phyloP scores from a whole-genome alignment of 2,888 invertebrate species.

The Watsonalla cultraria region DNA sequence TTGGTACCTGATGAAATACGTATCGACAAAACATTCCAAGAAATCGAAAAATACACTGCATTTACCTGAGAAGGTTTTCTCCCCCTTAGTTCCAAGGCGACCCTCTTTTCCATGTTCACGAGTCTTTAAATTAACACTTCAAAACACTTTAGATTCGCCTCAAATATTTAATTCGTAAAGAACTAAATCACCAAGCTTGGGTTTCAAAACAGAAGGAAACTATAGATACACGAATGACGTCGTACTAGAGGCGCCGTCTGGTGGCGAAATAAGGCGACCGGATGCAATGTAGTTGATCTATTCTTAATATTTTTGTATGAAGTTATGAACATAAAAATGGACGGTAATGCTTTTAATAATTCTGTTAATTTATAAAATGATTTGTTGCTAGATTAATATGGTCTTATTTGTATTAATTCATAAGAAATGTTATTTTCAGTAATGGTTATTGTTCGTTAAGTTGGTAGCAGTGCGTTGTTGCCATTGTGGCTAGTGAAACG shows the following conservation, averaged over 20 bases:
- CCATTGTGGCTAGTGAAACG: conserved; percentile 30
- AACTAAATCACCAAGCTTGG: conserved; percentile 76
- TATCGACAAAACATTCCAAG: conserved; percentile 78
- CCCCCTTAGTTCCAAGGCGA: conserved; percentile 96
- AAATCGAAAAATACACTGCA: conserved; percentile 53
- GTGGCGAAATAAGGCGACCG: conserved; percentile 53
- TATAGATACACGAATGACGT: conserved; percentile 77
- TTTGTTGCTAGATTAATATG: not conserved
- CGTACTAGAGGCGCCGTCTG: conserved; percentile 66
- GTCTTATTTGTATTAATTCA: not conserved
- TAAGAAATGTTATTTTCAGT: not conserved
- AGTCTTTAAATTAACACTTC: conserved; percentile 45
- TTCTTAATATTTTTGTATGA: conserved; percentile 11
- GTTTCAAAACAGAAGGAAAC: conserved; percentile 80
- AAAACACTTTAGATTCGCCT: conserved; percentile 49
- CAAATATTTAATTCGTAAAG: conserved; percentile 55
- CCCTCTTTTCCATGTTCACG: conserved; percentile 92
- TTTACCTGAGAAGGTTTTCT: conserved; percentile 93
- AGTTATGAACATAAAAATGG: not conserved
- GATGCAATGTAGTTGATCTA: conserved; percentile 46
- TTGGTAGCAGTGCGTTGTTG: conserved; percentile 40
- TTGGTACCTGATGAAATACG: conserved; percentile 65
- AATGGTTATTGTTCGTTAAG: conserved; percentile 14
- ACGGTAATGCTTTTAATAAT: conserved; percentile 13
- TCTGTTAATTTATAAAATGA: conserved; percentile 5